These are phyloP conservation scores for Alauda arvensis DNA, from an alignment of 2,797 vertebrate species.

Conservation along the genomic window DNA sequence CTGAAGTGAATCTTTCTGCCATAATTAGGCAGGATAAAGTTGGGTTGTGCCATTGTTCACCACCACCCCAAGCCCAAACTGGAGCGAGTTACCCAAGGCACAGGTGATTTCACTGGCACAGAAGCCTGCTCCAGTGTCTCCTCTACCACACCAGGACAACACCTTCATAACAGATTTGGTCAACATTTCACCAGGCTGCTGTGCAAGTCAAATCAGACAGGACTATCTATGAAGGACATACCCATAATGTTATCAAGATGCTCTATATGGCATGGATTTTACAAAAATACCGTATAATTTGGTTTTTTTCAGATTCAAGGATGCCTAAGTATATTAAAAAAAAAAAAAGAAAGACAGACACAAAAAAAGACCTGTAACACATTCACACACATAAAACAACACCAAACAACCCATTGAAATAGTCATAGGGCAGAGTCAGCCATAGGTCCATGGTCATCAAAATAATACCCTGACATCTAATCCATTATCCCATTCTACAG, in stretches of 20 bases:
- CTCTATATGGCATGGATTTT: background rate
- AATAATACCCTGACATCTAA: background rate
- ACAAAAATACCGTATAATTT: background rate
- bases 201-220: background rate
- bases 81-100: background rate
- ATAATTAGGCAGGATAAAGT: background rate
- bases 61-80: background rate
- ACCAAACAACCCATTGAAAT: background rate
- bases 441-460: background rate
- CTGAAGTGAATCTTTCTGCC: background rate
- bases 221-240: background rate
- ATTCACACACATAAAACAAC: background rate
- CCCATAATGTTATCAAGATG: background rate
- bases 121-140: background rate
- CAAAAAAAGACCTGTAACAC: background rate
- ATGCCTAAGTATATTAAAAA: background rate
- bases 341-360: background rate
- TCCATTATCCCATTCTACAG: background rate
- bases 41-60: background rate
- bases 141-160: fast-evolving
- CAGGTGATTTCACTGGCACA: background rate
- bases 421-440: background rate
- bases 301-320: background rate
- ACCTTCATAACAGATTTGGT: background rate
- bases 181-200: background rate